phyloP scores from a whole-genome alignment of 2,113 vertebrate species.

The Lagopus leucura region DNA sequence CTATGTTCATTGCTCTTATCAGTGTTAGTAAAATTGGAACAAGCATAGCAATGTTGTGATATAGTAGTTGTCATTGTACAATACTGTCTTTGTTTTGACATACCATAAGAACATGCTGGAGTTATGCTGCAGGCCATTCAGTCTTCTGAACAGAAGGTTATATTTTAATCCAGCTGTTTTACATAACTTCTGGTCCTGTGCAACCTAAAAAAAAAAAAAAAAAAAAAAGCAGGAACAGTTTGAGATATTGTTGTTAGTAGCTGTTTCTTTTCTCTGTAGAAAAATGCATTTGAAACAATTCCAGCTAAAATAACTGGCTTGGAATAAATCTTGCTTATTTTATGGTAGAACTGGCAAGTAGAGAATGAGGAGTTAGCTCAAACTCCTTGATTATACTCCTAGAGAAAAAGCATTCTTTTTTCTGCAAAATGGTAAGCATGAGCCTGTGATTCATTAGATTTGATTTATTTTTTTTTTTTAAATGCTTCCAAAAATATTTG shows the following conservation, averaged over 20 bases:
- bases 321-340: neutral
- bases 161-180: slow-evolving; percentile 47
- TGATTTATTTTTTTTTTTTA: neutral
- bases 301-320: neutral
- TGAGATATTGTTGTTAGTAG: neutral
- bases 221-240: neutral
- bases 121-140: slow-evolving; percentile 41
- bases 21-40: neutral
- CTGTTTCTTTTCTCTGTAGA: neutral
- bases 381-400: too few relatives aligned
- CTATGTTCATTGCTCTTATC: neutral
- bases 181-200: slow-evolving; percentile 28
- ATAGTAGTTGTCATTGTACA: slow-evolving; percentile 21
- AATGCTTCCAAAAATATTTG: neutral
- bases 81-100: slow-evolving; percentile 30
- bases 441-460: neutral
- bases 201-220: neutral
- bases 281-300: neutral
- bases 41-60: neutral
- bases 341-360: neutral
- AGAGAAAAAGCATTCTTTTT: too few relatives aligned
- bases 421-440: neutral
- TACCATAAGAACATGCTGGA: slow-evolving; percentile 12
- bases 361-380: neutral
- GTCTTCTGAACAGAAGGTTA: slow-evolving; percentile 35